phyloP scores from a whole-genome alignment of 2,888 invertebrate genomes.

The Terebella lapidaria region DNA sequence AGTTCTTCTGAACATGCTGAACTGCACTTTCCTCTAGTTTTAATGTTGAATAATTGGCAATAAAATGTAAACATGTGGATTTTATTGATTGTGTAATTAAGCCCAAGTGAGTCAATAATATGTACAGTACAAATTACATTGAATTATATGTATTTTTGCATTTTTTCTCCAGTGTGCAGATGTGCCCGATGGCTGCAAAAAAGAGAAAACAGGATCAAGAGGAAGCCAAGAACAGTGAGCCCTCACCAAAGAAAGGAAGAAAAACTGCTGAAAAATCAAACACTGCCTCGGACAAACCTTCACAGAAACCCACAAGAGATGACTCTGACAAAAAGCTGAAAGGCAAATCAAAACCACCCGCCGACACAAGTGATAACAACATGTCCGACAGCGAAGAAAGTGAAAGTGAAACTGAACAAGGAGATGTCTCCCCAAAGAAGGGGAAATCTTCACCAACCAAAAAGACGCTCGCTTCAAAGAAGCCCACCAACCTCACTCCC shows the following conservation, averaged over 20 bases:
- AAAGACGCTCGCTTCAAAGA: too few species aligned
- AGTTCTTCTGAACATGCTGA: constrained; percentile 21
- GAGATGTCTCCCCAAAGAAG: not conserved
- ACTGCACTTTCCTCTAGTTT: not conserved
- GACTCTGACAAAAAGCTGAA: not conserved
- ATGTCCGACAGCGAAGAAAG: not conserved
- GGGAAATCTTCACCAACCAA: not conserved
- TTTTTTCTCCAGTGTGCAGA: constrained; percentile 1
- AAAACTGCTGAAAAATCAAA: not conserved
- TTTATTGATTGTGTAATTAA: too few species aligned
- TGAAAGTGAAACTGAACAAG: not conserved
- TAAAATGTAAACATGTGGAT: not conserved
- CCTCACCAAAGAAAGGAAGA: not conserved
- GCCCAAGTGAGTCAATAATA: too few species aligned
- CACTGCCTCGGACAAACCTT: not conserved
- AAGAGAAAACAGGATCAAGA: constrained; percentile 27
- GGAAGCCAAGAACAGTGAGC: not conserved
- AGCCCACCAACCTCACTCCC: too few species aligned
- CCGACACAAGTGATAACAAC: not conserved
- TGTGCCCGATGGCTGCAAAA: constrained; percentile 34
- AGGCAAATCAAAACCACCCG: not conserved
- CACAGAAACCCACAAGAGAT: too few species aligned
- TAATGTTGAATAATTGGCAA: not conserved
- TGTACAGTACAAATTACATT: too few species aligned
- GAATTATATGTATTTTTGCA: too few species aligned